Evolutionary conservation across 2,888 invertebrate species (phyloP).

Genomic region (Neoscelio sp.): DNA sequence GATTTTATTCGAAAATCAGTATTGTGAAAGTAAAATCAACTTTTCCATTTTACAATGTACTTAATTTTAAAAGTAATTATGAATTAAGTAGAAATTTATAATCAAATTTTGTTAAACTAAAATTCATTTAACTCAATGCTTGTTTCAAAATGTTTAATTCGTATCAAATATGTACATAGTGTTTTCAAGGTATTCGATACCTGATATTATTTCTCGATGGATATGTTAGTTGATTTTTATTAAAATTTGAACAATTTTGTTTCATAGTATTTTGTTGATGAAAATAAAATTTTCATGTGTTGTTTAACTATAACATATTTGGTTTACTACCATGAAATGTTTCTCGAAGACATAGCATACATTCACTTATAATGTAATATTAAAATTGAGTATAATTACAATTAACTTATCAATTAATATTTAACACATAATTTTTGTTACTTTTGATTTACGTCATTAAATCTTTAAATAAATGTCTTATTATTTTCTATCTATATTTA

Average conservation of each 20-base stretch:
- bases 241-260: not conserved
- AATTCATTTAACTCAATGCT: not conserved
- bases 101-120: not conserved
- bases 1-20: no score
- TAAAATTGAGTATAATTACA: not conserved
- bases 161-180: conserved; percentile 6
- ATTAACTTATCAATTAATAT: not conserved
- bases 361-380: not conserved
- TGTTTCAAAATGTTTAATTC: not conserved
- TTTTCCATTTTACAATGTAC: no score
- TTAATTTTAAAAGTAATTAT: no score
- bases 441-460: not conserved
- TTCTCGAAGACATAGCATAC: not conserved
- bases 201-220: conserved; percentile 4
- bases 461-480: no score
- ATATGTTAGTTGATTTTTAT: not conserved
- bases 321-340: not conserved
- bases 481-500: no score
- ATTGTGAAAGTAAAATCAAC: no score
- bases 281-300: no score
- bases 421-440: not conserved
- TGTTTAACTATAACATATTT: not conserved
- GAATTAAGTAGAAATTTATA: not conserved
- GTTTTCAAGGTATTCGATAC: not conserved
- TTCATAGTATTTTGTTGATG: not conserved